Conservation (phyloP, 1,140 invertebrate genomes). For the Drosophila auraria region DNA sequence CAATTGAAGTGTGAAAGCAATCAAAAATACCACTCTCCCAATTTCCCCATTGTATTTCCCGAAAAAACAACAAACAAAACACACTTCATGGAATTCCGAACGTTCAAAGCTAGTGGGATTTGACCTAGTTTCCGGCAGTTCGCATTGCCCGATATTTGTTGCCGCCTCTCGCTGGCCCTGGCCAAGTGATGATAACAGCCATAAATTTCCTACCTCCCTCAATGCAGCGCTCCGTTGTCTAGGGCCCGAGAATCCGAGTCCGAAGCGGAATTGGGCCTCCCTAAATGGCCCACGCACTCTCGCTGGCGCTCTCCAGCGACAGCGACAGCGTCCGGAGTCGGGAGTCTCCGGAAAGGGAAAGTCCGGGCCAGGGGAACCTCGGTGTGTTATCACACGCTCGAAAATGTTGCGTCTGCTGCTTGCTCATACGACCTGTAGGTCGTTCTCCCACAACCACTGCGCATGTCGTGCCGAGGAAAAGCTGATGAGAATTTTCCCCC, state of each 20-base stretch:
- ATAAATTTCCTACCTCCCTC: constrained; percentile 83
- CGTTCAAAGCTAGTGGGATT: constrained; percentile 32
- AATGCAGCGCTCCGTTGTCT: constrained; percentile 72
- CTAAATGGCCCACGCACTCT: constrained; percentile 37
- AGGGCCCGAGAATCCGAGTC: constrained; percentile 47
- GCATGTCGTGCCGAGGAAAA: constrained; percentile 61
- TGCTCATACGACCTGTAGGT: constrained; percentile 76
- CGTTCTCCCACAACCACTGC: constrained; percentile 36
- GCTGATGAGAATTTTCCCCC: constrained; percentile 63
- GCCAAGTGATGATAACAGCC: constrained; percentile 63
- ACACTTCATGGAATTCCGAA: constrained; percentile 17
- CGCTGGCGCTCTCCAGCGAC: constrained; percentile 3
- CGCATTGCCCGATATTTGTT: constrained; percentile 54
- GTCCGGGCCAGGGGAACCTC: constrained; percentile 23
- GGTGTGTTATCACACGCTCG: constrained; percentile 76
- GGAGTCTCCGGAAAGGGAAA: constrained; percentile 62
- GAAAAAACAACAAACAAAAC: not conserved
- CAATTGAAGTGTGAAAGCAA: constrained; percentile 10
- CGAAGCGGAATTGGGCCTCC: constrained; percentile 17
- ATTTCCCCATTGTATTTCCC: not conserved
- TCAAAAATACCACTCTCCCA: not conserved
- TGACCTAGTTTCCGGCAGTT: constrained; percentile 65
- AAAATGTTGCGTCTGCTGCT: constrained; percentile 71
- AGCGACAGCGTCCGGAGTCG: not conserved
- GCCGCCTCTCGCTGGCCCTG: constrained; percentile 46